Base-by-base conservation (phyloP, 2,888 invertebrate species). In the Acanthococcus lagerstroemiae region DNA sequence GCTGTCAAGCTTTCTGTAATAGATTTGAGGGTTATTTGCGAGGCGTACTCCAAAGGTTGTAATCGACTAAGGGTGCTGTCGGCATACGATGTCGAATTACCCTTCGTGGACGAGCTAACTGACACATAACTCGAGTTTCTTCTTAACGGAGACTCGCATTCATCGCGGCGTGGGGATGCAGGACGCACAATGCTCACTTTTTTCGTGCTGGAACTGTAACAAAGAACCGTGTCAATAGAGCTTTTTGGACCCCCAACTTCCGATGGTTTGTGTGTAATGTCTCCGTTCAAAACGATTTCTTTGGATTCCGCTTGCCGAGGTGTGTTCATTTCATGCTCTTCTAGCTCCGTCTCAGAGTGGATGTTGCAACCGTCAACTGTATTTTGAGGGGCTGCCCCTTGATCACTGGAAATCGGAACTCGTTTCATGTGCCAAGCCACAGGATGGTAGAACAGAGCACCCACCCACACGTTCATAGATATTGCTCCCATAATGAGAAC, bases 381-480 rank as follows among this genome's bases (percentile, higher is more conserved):
- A 27, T 61, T 50, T 22, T 50, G 6, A 3, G 27, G 4, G 15
- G 25, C 30, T 7, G n/a, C 45, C 17, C n/a, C n/a, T 17, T 22
- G 27, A 50, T 27, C 50, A 17, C 19, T 7, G 3, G 17, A 30
- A 30, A 55, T 24, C 2, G 65, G 65, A 26, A 55, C 27, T 56
- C 48, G 27, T 56, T 55, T 83, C 84, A 90, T 82, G 73, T 91
- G 90, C 70, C 84, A 83, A 70, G 87, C 86, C 0, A 90, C 90
- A 0, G 90, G 90, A 69, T 90, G 87, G 76, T 90, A 91, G 55
- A 91, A 83, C 15, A 90, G 75, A 3, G 90, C 90, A 0, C 89
- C 88, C 9, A 90, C 88, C 83, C 88, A 88, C 0, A 88, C 88
- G 75, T 92, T 89, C 55, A 91, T 76, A 72, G 89, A 88, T 17